These are phyloP conservation scores for Melospiza georgiana DNA, from an alignment of 2,113 vertebrate genomes.

Conservation along the genomic window DNA sequence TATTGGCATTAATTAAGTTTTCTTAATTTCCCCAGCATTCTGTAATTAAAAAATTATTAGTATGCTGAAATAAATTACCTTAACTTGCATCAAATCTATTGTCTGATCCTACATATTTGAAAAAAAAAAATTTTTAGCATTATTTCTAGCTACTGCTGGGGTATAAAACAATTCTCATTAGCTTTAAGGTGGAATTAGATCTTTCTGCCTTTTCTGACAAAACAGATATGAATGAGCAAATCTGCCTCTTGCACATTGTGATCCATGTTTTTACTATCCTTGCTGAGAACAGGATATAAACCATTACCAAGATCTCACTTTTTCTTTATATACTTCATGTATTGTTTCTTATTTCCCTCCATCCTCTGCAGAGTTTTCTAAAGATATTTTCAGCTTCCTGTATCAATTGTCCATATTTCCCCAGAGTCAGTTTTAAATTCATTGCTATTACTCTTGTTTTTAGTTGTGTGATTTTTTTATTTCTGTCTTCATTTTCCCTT, in stretches of 20 bases:
- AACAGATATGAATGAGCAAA: background rate
- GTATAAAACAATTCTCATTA: background rate
- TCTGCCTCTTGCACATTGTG: background rate
- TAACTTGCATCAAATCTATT: background rate
- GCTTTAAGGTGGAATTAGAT: background rate
- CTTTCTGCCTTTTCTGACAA: background rate
- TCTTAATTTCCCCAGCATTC: background rate
- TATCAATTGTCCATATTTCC: constrained; percentile 20
- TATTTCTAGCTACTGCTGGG: background rate
- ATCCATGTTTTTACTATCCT: background rate
- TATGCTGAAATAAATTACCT: background rate
- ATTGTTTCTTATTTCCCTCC: constrained; percentile 10
- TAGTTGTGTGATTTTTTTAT: background rate
- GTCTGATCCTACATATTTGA: background rate
- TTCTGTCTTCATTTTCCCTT: constrained; percentile 4
- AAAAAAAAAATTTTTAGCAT: background rate
- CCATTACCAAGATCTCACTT: background rate
- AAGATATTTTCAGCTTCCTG: constrained; percentile 19
- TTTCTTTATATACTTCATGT: background rate
- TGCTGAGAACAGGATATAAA: background rate
- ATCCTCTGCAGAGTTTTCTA: background rate
- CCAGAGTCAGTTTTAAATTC: constrained; percentile 1
- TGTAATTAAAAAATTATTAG: background rate
- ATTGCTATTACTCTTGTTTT: background rate
- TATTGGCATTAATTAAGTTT: background rate